These are phyloP conservation scores for Danaus plexippus DNA, from an alignment of 1,140 invertebrate genomes.

Conservation along the genomic window DNA sequence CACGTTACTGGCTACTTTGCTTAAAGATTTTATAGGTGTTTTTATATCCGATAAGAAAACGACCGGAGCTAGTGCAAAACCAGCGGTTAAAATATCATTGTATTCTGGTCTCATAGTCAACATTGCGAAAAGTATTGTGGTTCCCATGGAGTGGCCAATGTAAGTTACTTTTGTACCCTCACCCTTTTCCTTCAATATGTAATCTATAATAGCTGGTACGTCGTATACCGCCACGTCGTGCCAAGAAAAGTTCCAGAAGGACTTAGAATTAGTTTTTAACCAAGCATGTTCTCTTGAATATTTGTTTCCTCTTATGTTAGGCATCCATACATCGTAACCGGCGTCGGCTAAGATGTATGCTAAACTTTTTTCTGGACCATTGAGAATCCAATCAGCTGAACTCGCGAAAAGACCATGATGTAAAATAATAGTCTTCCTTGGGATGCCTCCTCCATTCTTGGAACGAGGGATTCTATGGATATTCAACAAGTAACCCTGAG, in stretches of 20 bases:
- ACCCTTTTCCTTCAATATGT: conserved; percentile 72
- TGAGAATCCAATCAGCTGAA: conserved; percentile 84
- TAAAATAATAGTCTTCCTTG: conserved; percentile 72
- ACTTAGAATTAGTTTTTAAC: conserved; percentile 58
- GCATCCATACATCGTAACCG: conserved; percentile 80
- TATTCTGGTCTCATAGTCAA: conserved; percentile 77
- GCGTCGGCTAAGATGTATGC: conserved; percentile 75
- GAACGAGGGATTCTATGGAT: conserved; percentile 78
- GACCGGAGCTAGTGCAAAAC: conserved; percentile 82
- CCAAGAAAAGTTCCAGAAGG: conserved; percentile 79
- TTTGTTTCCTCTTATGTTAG: conserved; percentile 76
- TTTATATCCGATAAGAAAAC: conserved; percentile 78
- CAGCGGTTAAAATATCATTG: conserved; percentile 73
- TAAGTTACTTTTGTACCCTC: conserved; percentile 73
- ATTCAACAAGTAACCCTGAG: conserved; percentile 82
- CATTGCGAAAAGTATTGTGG: conserved; percentile 75
- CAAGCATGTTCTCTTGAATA: conserved; percentile 73
- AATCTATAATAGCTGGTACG: conserved; percentile 81
- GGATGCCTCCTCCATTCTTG: conserved; percentile 22
- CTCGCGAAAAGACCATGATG: conserved; percentile 85
- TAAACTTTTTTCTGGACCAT: conserved; percentile 75
- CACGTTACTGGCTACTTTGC: conserved; percentile 71
- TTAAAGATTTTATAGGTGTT: conserved; percentile 76
- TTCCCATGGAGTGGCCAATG: conserved; percentile 82
- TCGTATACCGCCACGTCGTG: conserved; percentile 82